Evolutionary conservation across 2,888 invertebrate species (phyloP).

Genomic region (Thera obeliscata): DNA sequence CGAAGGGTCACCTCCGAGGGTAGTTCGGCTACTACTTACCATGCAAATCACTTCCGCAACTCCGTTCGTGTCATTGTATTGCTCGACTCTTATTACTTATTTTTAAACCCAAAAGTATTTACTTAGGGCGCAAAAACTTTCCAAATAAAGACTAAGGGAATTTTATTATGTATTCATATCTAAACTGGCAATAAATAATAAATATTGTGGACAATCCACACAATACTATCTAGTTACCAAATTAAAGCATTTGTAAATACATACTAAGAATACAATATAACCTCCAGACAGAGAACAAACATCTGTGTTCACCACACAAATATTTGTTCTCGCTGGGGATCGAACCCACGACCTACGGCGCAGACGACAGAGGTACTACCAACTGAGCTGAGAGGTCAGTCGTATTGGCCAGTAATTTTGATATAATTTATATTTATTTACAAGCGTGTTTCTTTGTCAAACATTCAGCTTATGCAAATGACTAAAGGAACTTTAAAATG

Average conservation of each 20-base stretch:
- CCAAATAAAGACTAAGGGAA: conserved; percentile 45
- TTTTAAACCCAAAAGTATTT: conserved; percentile 52
- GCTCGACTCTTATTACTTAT: conserved; percentile 42
- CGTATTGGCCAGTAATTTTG: too few relatives aligned
- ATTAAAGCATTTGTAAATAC: too few relatives aligned
- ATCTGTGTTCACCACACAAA: too few relatives aligned
- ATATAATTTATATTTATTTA: too few relatives aligned
- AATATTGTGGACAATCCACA: conserved; percentile 8
- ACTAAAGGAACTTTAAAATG: background rate
- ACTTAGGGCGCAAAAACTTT: conserved; percentile 51
- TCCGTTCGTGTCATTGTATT: conserved; percentile 43
- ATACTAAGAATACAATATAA: too few relatives aligned
- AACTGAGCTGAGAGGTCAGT: too few relatives aligned
- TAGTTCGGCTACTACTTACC: conserved; percentile 49
- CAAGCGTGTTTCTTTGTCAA: background rate
- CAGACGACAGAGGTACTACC: too few relatives aligned
- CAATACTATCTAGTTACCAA: too few relatives aligned
- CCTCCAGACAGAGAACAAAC: too few relatives aligned
- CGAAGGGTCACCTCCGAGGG: conserved; percentile 32
- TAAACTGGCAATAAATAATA: conserved; percentile 16
- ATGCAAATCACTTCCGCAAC: conserved; percentile 61
- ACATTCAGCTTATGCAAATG: background rate
- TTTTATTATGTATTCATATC: conserved; percentile 43
- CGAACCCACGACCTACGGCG: too few relatives aligned
- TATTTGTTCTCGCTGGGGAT: too few relatives aligned